Conservation (phyloP, 2,888 invertebrate genomes). For the Habrosyne pyritoides region DNA sequence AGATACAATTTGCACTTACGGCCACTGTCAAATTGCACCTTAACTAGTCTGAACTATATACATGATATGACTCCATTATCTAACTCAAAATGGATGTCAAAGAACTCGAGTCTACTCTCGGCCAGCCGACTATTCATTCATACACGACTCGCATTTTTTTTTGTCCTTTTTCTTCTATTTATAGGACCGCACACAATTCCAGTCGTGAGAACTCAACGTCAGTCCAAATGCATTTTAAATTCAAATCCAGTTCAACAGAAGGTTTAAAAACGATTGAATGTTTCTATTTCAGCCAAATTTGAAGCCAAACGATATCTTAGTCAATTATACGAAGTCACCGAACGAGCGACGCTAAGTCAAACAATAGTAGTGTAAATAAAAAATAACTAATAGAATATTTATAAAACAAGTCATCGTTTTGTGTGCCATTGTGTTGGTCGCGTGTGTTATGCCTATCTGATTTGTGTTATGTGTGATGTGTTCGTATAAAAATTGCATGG, state of each 20-base stretch:
- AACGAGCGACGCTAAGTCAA: slow-evolving; percentile 35
- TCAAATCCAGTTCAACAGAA: not conserved
- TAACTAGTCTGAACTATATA: slow-evolving; percentile 49
- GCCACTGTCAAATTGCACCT: slow-evolving; percentile 72
- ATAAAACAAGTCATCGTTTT: slow-evolving; percentile 28
- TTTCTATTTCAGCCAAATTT: slow-evolving; percentile 51
- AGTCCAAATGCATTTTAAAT: slow-evolving; percentile 6
- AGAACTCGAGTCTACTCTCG: not conserved
- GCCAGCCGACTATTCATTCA: not conserved
- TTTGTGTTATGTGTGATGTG: slow-evolving; percentile 59
- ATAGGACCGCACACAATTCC: not conserved
- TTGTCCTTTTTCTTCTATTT: not conserved
- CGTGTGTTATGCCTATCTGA: slow-evolving; percentile 34
- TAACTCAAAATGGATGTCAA: slow-evolving; percentile 3
- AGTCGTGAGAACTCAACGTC: not conserved
- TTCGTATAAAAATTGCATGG: slow-evolving; percentile 52
- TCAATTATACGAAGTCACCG: slow-evolving; percentile 44
- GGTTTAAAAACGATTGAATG: not conserved
- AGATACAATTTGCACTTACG: slow-evolving; percentile 78
- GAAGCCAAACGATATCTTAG: slow-evolving; percentile 50
- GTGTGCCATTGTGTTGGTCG: slow-evolving; percentile 34
- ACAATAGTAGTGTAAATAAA: slow-evolving; percentile 19
- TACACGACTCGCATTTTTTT: not conserved
- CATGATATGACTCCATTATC: slow-evolving; percentile 25
- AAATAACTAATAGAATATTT: slow-evolving; percentile 28